Base-by-base conservation (phyloP, 2,113 vertebrate species). In the Ptilorrhoa leucosticta region DNA sequence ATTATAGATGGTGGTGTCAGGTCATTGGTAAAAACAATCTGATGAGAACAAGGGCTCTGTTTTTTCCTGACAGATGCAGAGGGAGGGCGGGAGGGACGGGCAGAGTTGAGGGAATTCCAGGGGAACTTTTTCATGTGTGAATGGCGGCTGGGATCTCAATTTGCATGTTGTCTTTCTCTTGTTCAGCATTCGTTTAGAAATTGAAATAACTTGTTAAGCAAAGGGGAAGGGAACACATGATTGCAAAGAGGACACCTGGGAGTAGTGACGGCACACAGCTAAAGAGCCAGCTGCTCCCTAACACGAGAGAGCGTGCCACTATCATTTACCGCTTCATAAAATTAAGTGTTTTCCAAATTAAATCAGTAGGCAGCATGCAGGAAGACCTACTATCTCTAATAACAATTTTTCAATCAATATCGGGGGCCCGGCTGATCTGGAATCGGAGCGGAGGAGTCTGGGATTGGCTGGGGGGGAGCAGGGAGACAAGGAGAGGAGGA, bases 1-100 rank as follows among this genome's bases (percentile, higher is more conserved):
- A 99, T 99, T 99, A 99, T 99, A 99, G 98, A 99, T 99, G 98
- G 98, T 98, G 97, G 98, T 98, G 98, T 98, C 98, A 98, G 98
- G 98, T 98, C 98, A 98, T 98, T 98, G 98, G 98, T 98, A 98
- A 98, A 98, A 98, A 98, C 98, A 98, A 98, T 99, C 98, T 98
- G 98, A 98, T 97, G 98, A 98, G 98, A 98, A 98, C 98, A 98
- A 98, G 98, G 98, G 96, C 97, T 97, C 97, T 97, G 97, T 98
- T 98, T 98, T 98, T 97, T 98, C 98, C 97, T 99, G 99, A 99
- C 98, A 99, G 98, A 99, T 99, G 99, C 98, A 96, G 97, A 69
- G 97, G 84, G 87, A 92, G 90, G 88, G 83, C 8, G 17, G 94
- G 90, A 86, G 97, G 94, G 96, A 88, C 4, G 56, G 97, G 96